Evolutionary conservation across 2,888 invertebrate genomes (phyloP).

Genomic region (Cephus nigrinus): DNA sequence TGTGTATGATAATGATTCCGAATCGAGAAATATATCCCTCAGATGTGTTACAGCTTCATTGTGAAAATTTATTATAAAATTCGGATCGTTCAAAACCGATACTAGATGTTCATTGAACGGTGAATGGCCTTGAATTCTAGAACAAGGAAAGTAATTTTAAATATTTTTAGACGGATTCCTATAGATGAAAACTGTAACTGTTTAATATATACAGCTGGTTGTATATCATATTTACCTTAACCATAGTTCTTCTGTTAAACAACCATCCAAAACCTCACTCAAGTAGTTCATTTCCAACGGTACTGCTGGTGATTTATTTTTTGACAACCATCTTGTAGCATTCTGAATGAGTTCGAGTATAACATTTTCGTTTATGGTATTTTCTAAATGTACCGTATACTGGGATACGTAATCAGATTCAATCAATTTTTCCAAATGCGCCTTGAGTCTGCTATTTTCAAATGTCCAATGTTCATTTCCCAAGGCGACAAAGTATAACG

Average conservation of each 20-base stretch:
- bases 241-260: conserved; percentile 58
- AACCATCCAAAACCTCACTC: conserved; percentile 40
- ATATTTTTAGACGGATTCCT: background rate
- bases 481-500: conserved; percentile 51
- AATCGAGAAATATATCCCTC: conserved; percentile 71
- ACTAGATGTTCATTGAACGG: conserved; percentile 45
- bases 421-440: conserved; percentile 44
- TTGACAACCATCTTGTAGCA: conserved; percentile 53
- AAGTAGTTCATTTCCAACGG: conserved; percentile 58
- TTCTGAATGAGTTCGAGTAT: conserved; percentile 51
- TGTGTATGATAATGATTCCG: conserved; percentile 71
- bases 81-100: conserved; percentile 69
- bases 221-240: conserved; percentile 43
- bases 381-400: conserved; percentile 49
- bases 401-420: conserved; percentile 56
- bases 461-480: conserved; percentile 32
- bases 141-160: conserved; percentile 15
- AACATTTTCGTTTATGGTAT: conserved; percentile 40
- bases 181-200: background rate
- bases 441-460: conserved; percentile 29
- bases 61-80: conserved; percentile 73
- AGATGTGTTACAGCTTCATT: conserved; percentile 76
- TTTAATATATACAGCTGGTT: background rate
- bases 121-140: conserved; percentile 54
- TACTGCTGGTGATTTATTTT: conserved; percentile 50